Evolutionary conservation across 2,797 vertebrate species (phyloP).

Genomic region (Amazona finschi): DNA sequence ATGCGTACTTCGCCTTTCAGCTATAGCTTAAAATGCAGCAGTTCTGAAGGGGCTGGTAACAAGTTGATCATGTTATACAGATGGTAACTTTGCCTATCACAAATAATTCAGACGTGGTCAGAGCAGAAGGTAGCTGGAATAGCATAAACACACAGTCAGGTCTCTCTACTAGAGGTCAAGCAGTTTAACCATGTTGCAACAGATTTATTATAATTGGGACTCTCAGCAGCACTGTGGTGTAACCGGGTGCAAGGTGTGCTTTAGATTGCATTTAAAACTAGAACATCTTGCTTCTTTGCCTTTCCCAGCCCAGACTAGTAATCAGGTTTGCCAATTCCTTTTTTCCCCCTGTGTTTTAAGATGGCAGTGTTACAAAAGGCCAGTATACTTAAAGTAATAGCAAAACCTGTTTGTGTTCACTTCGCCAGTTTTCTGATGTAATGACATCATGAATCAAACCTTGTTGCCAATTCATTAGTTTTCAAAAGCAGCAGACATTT

Average conservation of each 20-base stretch:
- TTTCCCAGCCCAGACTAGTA: not conserved
- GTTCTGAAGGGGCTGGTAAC: not conserved
- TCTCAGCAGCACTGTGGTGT: not conserved
- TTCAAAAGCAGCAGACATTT: not conserved
- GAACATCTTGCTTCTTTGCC: not conserved
- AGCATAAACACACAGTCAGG: not conserved
- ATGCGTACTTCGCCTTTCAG: constrained; percentile 30
- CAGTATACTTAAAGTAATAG: not conserved
- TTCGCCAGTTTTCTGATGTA: not conserved
- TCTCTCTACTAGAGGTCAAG: not conserved
- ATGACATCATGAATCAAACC: not conserved
- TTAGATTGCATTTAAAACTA: not conserved
- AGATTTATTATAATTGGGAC: not conserved
- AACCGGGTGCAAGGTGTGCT: not conserved
- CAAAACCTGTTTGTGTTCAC: not conserved
- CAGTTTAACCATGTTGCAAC: not conserved
- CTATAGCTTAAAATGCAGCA: not conserved
- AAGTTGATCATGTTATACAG: not conserved
- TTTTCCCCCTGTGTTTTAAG: not conserved
- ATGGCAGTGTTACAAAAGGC: not conserved
- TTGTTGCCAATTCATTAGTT: not conserved
- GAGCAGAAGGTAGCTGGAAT: not conserved
- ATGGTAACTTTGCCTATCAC: not conserved
- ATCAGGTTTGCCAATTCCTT: not conserved
- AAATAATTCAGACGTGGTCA: not conserved